A percentile compares a stretch with the other conserved stretches of the same genome.
Evolutionary conservation across 2,797 vertebrate species (phyloP).

Genomic region (Hoplostethus mediterraneus): DNA sequence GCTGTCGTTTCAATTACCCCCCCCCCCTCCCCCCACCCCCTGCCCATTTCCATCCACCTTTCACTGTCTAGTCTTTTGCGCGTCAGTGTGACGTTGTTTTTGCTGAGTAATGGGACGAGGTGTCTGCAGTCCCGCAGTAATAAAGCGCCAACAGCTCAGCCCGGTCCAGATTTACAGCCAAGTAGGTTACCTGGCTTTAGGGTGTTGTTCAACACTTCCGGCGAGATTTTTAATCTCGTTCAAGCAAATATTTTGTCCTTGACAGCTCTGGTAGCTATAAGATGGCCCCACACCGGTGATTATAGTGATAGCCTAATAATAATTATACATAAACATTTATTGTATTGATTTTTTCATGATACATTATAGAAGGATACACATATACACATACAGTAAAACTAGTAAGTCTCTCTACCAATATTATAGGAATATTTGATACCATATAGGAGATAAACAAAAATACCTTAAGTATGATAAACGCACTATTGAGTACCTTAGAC

Average conservation of each 20-base stretch:
- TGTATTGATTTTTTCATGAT: too few species aligned
- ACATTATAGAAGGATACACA: too few species aligned
- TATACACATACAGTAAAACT: too few species aligned
- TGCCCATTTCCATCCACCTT: too few species aligned
- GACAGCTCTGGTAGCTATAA: not conserved
- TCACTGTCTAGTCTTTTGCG: constrained; percentile 19
- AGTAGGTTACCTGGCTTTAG: constrained; percentile 1
- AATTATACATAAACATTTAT: too few species aligned
- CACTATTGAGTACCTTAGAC: too few species aligned
- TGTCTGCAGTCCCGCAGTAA: constrained; percentile 78
- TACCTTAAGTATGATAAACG: too few species aligned
- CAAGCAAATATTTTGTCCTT: not conserved
- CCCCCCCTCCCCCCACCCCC: not conserved
- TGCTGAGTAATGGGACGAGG: constrained; percentile 74
- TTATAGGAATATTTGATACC: too few species aligned
- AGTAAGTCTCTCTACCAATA: too few species aligned
- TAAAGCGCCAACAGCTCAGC: constrained; percentile 54
- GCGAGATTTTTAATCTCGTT: not conserved
- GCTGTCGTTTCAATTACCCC: not conserved
- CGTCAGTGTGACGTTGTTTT: constrained; percentile 56
- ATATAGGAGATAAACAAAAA: too few species aligned
- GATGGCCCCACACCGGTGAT: too few species aligned
- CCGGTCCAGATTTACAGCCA: constrained; percentile 28
- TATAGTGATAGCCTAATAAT: too few species aligned
- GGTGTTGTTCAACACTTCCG: not conserved